phyloP scores from a whole-genome alignment of 2,797 vertebrate genomes.

The Sebastes nivosus region DNA sequence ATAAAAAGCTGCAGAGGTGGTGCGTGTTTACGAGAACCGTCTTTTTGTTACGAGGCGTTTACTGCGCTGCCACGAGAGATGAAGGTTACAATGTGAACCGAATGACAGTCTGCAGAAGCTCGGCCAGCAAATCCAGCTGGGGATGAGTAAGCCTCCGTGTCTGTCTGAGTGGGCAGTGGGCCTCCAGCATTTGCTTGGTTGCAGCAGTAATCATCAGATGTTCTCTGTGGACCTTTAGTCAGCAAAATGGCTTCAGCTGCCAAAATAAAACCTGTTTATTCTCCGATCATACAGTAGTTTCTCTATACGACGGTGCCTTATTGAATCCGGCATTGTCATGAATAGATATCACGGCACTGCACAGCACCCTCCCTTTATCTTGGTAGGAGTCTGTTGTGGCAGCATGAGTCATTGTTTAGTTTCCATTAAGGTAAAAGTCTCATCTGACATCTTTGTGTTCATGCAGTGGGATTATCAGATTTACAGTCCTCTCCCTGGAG shows the following conservation, averaged over 20 bases:
- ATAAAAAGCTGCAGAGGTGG: slow-evolving; percentile 31
- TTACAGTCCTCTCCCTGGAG: slow-evolving; percentile 54
- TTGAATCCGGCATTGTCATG: slow-evolving; percentile 18
- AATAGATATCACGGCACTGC: slow-evolving; percentile 15
- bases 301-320: slow-evolving; percentile 3
- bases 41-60: slow-evolving; percentile 48
- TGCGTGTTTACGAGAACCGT: slow-evolving; percentile 32
- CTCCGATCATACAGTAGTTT: slow-evolving; percentile 3
- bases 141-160: slow-evolving; percentile 68
- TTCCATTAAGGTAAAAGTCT: slow-evolving; percentile 67
- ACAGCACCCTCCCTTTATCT: slow-evolving; percentile 11
- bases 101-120: slow-evolving; percentile 56
- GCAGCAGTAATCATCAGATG: slow-evolving; percentile 70
- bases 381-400: slow-evolving; percentile 42
- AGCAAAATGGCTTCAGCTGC: slow-evolving; percentile 50
- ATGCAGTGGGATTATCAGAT: slow-evolving; percentile 68
- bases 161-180: slow-evolving; percentile 72
- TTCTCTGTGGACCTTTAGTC: slow-evolving; percentile 67
- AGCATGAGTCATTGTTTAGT: slow-evolving; percentile 65
- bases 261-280: slow-evolving; percentile 52
- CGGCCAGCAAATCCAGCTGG: slow-evolving; percentile 62
- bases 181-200: slow-evolving; percentile 60
- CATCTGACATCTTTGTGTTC: slow-evolving; percentile 64
- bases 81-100: slow-evolving; percentile 69
- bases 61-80: slow-evolving; percentile 32